Percentiles rank a stretch among this genome's conserved stretches.
These are phyloP conservation scores for Pelochelys cantorii DNA, from an alignment of 2,797 vertebrate species.

Conservation along the genomic window DNA sequence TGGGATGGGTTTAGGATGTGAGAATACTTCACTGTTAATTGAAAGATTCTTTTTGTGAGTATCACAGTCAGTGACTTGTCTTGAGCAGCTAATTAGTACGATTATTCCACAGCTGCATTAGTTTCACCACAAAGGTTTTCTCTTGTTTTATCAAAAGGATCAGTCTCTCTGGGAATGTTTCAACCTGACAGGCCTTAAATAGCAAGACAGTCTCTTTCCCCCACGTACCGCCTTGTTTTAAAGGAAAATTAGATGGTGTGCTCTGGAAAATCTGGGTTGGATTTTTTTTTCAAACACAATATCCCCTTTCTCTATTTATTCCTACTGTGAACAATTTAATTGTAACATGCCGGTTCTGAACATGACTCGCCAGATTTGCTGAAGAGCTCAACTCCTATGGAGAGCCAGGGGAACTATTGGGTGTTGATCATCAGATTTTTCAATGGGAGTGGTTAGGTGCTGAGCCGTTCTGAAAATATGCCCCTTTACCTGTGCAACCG, in stretches of 20 bases:
- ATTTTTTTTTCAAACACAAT: conserved; percentile 30
- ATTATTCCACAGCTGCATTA: conserved; percentile 96
- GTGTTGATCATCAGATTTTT: not conserved
- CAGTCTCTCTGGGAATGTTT: conserved; percentile 88
- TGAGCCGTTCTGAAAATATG: not conserved
- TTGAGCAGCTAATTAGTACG: conserved; percentile 96
- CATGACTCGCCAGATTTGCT: not conserved
- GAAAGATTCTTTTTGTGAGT: conserved; percentile 72
- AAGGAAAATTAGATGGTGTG: not conserved
- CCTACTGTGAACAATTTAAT: not conserved
- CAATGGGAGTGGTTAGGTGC: not conserved
- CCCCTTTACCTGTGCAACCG: not conserved
- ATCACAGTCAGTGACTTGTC: conserved; percentile 84
- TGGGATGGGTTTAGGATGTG: conserved; percentile 67
- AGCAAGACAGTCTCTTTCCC: conserved; percentile 76
- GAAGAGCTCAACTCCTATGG: not conserved
- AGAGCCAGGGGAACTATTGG: not conserved
- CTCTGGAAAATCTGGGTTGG: conserved; percentile 33
- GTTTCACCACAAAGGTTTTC: conserved; percentile 86
- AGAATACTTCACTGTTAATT: conserved; percentile 81
- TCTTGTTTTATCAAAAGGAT: conserved; percentile 93
- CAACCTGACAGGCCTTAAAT: conserved; percentile 88
- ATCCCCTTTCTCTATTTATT: conserved; percentile 11
- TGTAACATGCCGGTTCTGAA: not conserved
- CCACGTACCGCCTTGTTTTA: conserved; percentile 37